Base-by-base conservation (phyloP, 2,797 vertebrate species). In the Macroramphosus scolopax region DNA sequence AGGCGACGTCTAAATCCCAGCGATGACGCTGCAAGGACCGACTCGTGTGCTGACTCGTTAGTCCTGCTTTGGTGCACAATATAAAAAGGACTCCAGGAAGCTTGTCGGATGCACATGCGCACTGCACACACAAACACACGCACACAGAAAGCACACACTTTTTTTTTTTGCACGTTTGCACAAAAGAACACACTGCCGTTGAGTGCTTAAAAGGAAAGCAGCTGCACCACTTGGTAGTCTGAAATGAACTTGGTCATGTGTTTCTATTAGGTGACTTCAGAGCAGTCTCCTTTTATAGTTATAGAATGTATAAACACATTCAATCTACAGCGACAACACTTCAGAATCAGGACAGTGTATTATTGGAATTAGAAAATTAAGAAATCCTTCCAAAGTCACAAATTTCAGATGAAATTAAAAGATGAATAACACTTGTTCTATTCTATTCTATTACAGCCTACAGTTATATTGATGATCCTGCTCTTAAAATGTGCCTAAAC, bases 61-160 rank as follows among this genome's bases (percentile, higher is more conserved):
- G 80, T 86, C 78, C 88, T 31, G 87, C 78, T 76, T 75, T 66
- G 80, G 64, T 91, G 89, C 89, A 83, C 88, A 88, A 67, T 87
- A 89, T 87, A 89, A 89, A 85, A 82, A 88, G 76, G 84, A 81
- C 83, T 90, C 82, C 75, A 58, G 75, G 70, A 87, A 80, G 62
- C 41, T 17, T n/a, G 36, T 6, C 10, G 8, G 29, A 36, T 18
- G 51, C 63, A 68, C 67, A 78, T 72, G 77, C 30, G 55, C 57
- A 31, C 20, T 34, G 38, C 17, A 37, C 28, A 35, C 24, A 24
- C 22, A 16, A 14, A 37, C 22, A 55, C 29, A 57, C 31, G 45
- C 51, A 51, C 20, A 48, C 20, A 34, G 24, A 13, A 11, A 48
- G 48, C 49, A 48, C 41, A 62, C 57, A 62, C 68, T 57, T 35